phyloP scores from a whole-genome alignment of 1,140 invertebrate species.

The Bombus balteatus region DNA sequence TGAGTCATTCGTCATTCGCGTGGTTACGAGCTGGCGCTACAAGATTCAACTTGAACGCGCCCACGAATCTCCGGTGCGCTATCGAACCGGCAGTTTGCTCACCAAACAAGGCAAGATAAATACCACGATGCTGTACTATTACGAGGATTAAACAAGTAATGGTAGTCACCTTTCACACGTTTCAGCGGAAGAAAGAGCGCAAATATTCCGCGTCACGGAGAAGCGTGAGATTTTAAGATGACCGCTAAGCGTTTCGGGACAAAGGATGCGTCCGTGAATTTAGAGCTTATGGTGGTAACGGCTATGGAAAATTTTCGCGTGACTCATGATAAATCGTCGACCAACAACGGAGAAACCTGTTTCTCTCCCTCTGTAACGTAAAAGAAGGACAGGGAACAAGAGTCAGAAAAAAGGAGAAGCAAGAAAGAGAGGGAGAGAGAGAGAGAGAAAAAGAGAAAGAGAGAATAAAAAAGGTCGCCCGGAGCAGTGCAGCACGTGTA shows the following conservation, averaged over 20 bases:
- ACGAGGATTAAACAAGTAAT: background rate
- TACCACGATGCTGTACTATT: no score
- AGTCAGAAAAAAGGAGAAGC: background rate
- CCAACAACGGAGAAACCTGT: background rate
- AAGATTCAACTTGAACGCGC: background rate
- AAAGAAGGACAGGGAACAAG: background rate
- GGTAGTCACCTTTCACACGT: background rate
- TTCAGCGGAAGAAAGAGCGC: background rate
- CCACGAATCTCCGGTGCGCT: background rate
- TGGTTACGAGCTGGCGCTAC: background rate
- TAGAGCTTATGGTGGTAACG: background rate
- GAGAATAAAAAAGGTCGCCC: background rate
- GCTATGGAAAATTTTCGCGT: conserved; percentile 9
- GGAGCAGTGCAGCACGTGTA: conserved; percentile 16
- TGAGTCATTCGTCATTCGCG: background rate
- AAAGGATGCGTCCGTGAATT: no score
- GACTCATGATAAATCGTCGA: background rate
- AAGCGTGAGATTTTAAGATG: no score
- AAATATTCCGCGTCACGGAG: background rate
- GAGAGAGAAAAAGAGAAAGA: background rate
- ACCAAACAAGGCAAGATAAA: conserved; percentile 1
- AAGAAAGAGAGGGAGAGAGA: background rate
- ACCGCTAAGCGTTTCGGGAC: no score
- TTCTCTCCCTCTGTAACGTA: background rate
- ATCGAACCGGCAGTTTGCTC: conserved; percentile 7